phyloP scores from a whole-genome alignment of 2,888 invertebrate species.

The Glyphotaelius pellucidus region DNA sequence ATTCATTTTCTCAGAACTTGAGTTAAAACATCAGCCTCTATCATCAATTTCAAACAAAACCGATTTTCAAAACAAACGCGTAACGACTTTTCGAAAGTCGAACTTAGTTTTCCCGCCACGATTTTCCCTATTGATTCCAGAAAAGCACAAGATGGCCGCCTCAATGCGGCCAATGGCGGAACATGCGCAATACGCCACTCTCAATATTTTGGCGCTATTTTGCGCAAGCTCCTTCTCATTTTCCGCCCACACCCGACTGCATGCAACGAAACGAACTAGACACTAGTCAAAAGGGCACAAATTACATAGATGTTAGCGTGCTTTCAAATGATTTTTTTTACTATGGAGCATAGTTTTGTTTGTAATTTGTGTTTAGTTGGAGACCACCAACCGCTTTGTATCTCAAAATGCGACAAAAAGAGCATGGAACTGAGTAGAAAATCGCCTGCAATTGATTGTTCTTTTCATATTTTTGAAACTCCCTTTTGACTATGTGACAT shows the following conservation, averaged over 20 bases:
- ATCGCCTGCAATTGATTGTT: neutral
- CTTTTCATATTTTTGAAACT: neutral
- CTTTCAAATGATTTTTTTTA: neutral
- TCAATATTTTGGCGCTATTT: conserved; percentile 43
- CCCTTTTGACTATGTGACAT: neutral
- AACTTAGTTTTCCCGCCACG: conserved; percentile 53
- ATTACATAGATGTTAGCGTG: neutral
- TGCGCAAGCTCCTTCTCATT: conserved; percentile 41
- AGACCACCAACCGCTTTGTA: neutral
- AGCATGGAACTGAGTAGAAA: neutral
- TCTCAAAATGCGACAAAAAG: neutral
- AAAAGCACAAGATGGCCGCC: conserved; percentile 48
- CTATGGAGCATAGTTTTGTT: neutral
- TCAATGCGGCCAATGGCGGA: conserved; percentile 46
- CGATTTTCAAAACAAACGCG: neutral
- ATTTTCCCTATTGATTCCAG: conserved; percentile 47
- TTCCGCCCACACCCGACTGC: neutral
- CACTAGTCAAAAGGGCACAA: neutral
- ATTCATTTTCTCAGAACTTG: neutral
- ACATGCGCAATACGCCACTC: conserved; percentile 42
- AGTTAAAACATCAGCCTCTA: neutral
- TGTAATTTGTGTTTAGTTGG: neutral
- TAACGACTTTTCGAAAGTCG: conserved; percentile 15
- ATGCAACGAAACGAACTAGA: neutral
- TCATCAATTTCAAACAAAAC: neutral